These are phyloP conservation scores for Boloria euphrosyne DNA, from an alignment of 2,888 invertebrate genomes.

Conservation along the genomic window DNA sequence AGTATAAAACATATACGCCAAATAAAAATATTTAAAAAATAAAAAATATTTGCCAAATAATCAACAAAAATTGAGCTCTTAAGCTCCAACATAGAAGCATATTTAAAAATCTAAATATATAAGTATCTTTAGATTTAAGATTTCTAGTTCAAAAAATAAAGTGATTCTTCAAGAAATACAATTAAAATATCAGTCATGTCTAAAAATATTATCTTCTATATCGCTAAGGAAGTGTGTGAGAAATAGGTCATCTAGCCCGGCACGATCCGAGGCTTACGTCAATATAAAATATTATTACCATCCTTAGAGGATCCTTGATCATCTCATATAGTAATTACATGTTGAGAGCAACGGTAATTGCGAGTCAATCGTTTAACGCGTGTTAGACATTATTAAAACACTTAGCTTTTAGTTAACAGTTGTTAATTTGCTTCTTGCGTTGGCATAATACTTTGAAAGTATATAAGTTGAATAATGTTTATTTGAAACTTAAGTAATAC, in stretches of 20 bases:
- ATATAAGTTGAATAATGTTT: too few relatives aligned
- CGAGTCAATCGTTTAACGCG: conserved; percentile 17
- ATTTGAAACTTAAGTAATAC: too few relatives aligned
- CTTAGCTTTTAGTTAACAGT: conserved; percentile 6
- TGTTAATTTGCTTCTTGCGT: neutral
- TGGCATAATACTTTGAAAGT: too few relatives aligned
- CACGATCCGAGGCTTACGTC: conserved; percentile 55
- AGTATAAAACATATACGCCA: too few relatives aligned
- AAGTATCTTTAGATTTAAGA: too few relatives aligned
- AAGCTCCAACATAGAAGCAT: too few relatives aligned
- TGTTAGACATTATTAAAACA: conserved; percentile 10
- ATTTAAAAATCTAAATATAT: too few relatives aligned
- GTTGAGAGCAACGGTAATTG: conserved; percentile 30
- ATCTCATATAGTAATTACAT: conserved; percentile 31
- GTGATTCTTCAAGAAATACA: neutral
- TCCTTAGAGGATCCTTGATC: conserved; percentile 32
- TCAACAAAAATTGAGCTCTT: too few relatives aligned
- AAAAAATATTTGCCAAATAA: too few relatives aligned
- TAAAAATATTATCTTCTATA: neutral
- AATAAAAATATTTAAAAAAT: too few relatives aligned
- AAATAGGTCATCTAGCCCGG: conserved; percentile 56
- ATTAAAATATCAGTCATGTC: conserved; percentile 6
- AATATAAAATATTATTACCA: conserved; percentile 29
- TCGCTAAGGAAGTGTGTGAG: conserved; percentile 54
- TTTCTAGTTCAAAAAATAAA: too few relatives aligned